phyloP scores from a whole-genome alignment of 2,113 vertebrate genomes.

The Peromyscus polionotus region DNA sequence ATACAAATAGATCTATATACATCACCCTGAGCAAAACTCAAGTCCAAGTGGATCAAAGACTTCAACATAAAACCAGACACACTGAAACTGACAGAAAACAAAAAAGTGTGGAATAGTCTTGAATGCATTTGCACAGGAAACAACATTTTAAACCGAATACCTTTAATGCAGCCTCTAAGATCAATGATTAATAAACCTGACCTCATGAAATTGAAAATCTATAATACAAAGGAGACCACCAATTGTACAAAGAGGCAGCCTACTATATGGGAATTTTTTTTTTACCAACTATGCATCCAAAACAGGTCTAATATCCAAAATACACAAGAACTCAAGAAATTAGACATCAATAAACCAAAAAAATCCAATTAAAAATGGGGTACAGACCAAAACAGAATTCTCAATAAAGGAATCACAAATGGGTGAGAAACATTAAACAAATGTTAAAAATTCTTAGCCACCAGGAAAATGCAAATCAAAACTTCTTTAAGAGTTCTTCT shows the following conservation, averaged over 20 bases:
- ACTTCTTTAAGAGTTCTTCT: not conserved
- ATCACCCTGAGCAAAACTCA: not conserved
- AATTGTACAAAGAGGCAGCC: not conserved
- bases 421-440: not conserved
- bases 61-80: not conserved
- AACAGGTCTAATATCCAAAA: not conserved
- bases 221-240: not conserved
- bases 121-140: not conserved
- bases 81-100: not conserved
- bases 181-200: not conserved
- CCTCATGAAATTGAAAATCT: not conserved
- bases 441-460: not conserved
- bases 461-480: not conserved
- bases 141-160: not conserved
- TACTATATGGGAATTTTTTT: not conserved
- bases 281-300: not conserved
- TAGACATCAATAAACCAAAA: not conserved
- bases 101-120: not conserved
- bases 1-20: not conserved
- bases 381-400: not conserved
- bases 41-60: not conserved
- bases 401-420: not conserved
- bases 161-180: not conserved
- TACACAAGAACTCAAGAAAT: not conserved
- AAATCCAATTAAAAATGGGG: not conserved